Conservation (phyloP, 2,797 vertebrate species). For the Paguma larvata region DNA sequence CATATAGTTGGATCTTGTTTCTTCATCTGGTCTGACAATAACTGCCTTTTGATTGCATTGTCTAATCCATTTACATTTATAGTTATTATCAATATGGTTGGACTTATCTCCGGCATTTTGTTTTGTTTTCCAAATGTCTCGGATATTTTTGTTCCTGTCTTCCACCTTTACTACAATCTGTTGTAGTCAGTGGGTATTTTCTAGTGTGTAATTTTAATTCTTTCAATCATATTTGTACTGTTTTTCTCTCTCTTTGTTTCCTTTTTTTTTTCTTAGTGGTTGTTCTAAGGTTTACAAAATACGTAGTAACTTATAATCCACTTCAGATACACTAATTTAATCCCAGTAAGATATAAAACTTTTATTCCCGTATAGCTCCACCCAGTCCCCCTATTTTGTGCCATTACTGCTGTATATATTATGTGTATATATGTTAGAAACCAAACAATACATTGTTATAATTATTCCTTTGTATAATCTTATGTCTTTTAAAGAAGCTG, state of each 20-base stretch:
- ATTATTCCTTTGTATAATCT: background rate
- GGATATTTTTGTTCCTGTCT: background rate
- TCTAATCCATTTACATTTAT: background rate
- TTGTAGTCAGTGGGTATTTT: slow-evolving; percentile 4
- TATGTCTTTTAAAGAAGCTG: background rate
- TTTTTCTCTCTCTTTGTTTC: background rate
- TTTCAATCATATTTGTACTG: background rate
- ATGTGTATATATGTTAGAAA: background rate
- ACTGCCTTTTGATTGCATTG: background rate
- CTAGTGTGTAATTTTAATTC: background rate
- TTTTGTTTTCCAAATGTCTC: background rate
- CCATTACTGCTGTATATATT: background rate
- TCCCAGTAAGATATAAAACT: background rate
- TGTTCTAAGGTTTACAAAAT: background rate
- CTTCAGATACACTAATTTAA: background rate
- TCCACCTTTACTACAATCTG: background rate
- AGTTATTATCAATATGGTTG: background rate
- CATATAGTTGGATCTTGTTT: background rate
- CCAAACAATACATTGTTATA: background rate
- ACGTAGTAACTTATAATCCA: background rate
- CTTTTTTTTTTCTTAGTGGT: background rate
- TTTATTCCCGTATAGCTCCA: background rate
- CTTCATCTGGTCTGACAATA: background rate
- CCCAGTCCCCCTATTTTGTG: background rate
- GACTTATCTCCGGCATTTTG: background rate